Evolutionary conservation across 2,797 vertebrate genomes (phyloP).

Genomic region (Hydrocynus forskahlii): DNA sequence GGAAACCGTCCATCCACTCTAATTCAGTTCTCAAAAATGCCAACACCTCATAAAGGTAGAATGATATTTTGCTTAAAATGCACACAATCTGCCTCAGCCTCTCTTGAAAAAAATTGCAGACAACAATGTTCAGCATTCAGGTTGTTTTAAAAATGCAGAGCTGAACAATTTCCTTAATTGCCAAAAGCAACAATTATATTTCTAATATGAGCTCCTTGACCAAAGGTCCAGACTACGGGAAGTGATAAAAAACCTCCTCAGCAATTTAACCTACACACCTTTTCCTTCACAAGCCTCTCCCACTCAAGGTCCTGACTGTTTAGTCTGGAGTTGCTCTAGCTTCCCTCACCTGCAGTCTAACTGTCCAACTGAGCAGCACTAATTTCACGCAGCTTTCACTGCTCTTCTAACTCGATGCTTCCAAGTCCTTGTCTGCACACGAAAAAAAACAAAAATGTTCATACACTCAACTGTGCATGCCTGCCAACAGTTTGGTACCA

Average conservation of each 20-base stretch:
- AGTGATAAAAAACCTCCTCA: slow-evolving; percentile 4
- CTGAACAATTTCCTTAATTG: slow-evolving; percentile 14
- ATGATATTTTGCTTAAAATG: not conserved
- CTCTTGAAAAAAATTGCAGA: not conserved
- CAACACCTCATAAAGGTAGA: not conserved
- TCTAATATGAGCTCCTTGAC: not conserved
- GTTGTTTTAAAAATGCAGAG: not conserved
- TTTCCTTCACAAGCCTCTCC: slow-evolving; percentile 23
- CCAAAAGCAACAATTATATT: slow-evolving; percentile 23
- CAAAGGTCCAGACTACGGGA: slow-evolving; percentile 11
- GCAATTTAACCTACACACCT: slow-evolving; percentile 19
- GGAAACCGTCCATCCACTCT: not conserved
- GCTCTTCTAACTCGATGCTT: not conserved
- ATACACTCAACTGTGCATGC: not conserved
- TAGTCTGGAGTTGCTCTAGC: not conserved
- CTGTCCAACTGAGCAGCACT: not conserved
- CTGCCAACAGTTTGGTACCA: not conserved
- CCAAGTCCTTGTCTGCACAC: not conserved
- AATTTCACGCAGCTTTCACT: slow-evolving; percentile 16
- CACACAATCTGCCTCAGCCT: not conserved
- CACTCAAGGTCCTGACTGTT: slow-evolving; percentile 7
- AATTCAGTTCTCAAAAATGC: not conserved
- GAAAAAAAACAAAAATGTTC: not conserved
- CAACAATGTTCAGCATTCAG: slow-evolving; percentile 1
- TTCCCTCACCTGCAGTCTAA: not conserved